These are phyloP conservation scores for Garrulus glandarius DNA, from an alignment of 2,797 vertebrate species.

Conservation along the genomic window DNA sequence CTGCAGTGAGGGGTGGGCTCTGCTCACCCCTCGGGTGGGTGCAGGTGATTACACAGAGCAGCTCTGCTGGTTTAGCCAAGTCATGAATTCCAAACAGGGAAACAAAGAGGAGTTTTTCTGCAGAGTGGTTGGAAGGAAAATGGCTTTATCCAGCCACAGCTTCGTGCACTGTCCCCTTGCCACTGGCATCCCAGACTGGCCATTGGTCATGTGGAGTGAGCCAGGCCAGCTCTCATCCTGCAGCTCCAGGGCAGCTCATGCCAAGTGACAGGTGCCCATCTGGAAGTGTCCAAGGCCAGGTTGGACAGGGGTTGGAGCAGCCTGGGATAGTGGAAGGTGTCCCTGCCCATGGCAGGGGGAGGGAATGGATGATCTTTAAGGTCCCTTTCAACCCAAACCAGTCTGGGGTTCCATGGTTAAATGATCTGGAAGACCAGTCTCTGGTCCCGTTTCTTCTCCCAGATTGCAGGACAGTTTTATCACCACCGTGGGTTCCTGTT, in stretches of 20 bases:
- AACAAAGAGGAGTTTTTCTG: background rate
- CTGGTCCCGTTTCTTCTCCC: background rate
- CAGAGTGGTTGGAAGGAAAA: background rate
- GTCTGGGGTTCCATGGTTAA: background rate
- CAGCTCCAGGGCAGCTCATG: background rate
- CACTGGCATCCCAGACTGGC: background rate
- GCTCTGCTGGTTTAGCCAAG: background rate
- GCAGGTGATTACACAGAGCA: background rate
- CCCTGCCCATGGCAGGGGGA: background rate
- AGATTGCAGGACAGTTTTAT: background rate
- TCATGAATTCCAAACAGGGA: background rate
- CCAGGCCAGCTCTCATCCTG: background rate
- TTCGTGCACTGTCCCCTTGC: background rate
- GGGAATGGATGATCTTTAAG: background rate
- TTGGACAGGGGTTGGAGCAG: too few species aligned
- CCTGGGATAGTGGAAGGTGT: too few species aligned
- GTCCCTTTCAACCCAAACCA: background rate
- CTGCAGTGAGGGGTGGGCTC: background rate
- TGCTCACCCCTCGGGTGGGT: background rate
- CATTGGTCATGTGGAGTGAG: accelerated
- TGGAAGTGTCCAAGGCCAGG: background rate
- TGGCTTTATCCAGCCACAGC: background rate
- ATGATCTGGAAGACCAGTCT: background rate
- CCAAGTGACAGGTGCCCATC: background rate
- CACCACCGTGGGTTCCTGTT: background rate